Conservation (phyloP, 2,888 invertebrate genomes). For the Drosophila dives region DNA sequence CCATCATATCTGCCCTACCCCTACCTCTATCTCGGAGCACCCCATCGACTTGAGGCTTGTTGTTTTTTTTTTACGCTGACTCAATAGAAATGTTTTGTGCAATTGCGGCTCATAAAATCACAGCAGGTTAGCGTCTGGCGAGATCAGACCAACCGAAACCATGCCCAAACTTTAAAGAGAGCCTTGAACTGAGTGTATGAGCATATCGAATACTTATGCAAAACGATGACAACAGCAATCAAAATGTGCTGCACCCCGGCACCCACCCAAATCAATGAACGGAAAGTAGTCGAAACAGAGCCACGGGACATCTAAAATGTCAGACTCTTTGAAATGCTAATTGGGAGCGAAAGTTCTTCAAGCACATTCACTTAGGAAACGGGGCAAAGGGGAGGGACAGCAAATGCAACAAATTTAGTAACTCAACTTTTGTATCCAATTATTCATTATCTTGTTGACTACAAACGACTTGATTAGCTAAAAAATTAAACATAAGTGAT, state of each 20-base stretch:
- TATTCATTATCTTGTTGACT: neutral
- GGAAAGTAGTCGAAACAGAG: conserved; percentile 13
- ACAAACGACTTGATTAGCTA: neutral
- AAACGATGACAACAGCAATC: conserved; percentile 77
- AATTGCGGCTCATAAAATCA: conserved; percentile 84
- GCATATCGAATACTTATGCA: conserved; percentile 11
- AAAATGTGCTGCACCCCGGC: conserved; percentile 39
- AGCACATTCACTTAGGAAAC: conserved; percentile 10
- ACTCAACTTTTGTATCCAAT: conserved; percentile 1
- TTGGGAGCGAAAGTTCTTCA: conserved; percentile 40
- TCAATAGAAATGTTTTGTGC: conserved; percentile 80
- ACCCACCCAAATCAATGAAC: conserved; percentile 33
- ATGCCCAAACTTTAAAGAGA: conserved; percentile 5
- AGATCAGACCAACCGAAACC: conserved; percentile 46
- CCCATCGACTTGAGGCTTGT: conserved; percentile 39
- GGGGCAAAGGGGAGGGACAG: neutral
- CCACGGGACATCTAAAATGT: conserved; percentile 37
- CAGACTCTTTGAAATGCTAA: conserved; percentile 36
- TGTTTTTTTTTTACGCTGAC: conserved; percentile 76
- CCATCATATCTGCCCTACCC: conserved; percentile 7
- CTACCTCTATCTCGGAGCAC: conserved; percentile 30
- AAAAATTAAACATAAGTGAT: neutral
- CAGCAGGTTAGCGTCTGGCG: conserved; percentile 81
- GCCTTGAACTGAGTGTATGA: conserved; percentile 2
- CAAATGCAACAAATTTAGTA: conserved; percentile 11